Base-by-base conservation (phyloP, 2,888 invertebrate species). In the Platycheirus rosarum region DNA sequence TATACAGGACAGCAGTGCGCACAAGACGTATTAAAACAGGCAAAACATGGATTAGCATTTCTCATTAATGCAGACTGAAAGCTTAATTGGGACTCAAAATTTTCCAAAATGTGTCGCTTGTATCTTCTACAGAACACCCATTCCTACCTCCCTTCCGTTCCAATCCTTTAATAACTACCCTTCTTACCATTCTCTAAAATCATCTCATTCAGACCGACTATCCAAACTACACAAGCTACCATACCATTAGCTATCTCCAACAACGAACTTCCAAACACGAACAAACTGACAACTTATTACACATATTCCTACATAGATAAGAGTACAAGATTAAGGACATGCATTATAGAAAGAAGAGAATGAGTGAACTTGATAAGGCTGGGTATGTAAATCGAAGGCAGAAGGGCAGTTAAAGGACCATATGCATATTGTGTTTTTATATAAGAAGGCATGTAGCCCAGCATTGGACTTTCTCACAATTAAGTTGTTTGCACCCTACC, bases 51-150 rank as follows among this genome's bases (percentile, higher is more conserved):
- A 86, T 85, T 86, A 86, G 85, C 85, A 86, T 85, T 86, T 86
- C 86, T 85, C 86, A 85, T 86, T 86, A 86, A 86, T 86, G 85
- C 85, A 85, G 85, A 85, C 85, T 85, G 73, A 85, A 85, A 85
- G 85, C 86, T 86, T 86, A 86, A 86, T 86, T 86, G 85, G 85
- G 82, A 84, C 82, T 85, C 85, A 85, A 85, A 73, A 82, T 82
- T 82, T 76, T 68, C 77, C 77, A 77, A 68, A 82, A 82, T 77
- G 69, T 82, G 82, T 82, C 82, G 82, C 82, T 68, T 69, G 62
- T 62, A 68, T 29, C 53, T 65, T 2, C 53, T 48, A 44, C 8
- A 40, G 14, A 40, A 14, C 63, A 20, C 32, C 29, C 26, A 35
- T 26, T 26, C 4, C 40, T 18, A 9, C 2, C 46, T 63, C n/a